These are phyloP conservation scores for Odontamblyopus rebecca DNA, from an alignment of 2,797 vertebrate species.

Conservation along the genomic window DNA sequence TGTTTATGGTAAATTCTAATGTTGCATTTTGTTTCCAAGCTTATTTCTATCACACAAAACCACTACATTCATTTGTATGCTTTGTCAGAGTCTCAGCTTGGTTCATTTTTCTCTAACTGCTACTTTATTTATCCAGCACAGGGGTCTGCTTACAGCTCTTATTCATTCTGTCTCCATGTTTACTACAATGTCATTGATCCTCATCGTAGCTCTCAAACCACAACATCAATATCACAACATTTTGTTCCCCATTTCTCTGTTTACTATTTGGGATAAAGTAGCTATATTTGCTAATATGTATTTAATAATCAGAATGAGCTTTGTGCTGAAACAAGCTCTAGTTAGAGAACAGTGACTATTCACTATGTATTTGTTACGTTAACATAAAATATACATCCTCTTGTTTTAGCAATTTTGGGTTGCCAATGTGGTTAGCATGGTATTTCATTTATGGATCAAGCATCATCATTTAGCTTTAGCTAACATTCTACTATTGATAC, in stretches of 20 bases:
- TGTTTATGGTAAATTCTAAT: neutral
- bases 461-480: too few relatives aligned
- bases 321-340: too few relatives aligned
- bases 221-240: neutral
- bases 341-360: too few relatives aligned
- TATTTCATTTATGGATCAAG: too few relatives aligned
- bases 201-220: neutral
- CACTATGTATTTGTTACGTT: neutral
- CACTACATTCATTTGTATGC: slow-evolving; percentile 9
- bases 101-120: slow-evolving; percentile 35
- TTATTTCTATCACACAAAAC: slow-evolving; percentile 1
- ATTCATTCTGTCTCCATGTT: slow-evolving; percentile 11
- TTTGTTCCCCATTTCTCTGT: neutral
- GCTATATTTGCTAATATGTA: neutral
- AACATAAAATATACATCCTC: neutral
- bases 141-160: slow-evolving; percentile 12
- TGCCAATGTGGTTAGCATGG: neutral
- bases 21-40: slow-evolving; percentile 1
- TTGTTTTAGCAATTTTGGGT: neutral
- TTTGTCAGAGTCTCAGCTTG: slow-evolving; percentile 15
- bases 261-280: neutral
- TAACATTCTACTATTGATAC: too few relatives aligned
- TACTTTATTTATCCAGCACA: slow-evolving; percentile 14
- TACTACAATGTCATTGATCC: neutral
- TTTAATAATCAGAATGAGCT: too few relatives aligned